Percentiles rank a stretch among this genome's conserved stretches.
Conservation (phyloP, 2,888 invertebrate genomes). For the Lepidonotus clava region DNA sequence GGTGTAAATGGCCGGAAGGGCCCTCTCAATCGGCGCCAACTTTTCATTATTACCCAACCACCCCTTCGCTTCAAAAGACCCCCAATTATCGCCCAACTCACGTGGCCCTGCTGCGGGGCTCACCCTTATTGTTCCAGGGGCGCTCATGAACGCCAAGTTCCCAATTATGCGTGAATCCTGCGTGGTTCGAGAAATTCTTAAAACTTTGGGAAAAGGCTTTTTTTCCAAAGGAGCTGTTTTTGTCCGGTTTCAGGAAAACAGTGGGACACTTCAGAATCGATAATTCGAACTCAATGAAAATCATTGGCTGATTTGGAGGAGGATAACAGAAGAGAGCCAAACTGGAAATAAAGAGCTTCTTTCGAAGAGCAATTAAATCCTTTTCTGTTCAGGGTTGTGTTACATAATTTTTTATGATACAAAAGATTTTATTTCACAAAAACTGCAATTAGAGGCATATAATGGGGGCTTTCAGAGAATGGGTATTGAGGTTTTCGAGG, state of each 20-base stretch:
- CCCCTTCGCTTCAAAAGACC: constrained; percentile 2
- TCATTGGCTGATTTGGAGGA: neutral
- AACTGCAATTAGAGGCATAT: neutral
- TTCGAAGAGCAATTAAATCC: neutral
- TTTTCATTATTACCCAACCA: constrained; percentile 45
- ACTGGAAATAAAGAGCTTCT: neutral
- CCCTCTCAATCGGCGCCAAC: constrained; percentile 47
- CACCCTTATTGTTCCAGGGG: constrained; percentile 50
- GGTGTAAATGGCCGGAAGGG: constrained; percentile 53
- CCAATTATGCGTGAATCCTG: constrained; percentile 42
- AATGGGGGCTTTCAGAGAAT: neutral
- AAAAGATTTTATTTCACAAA: no score
- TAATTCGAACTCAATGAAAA: constrained; percentile 17
- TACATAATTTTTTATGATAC: neutral
- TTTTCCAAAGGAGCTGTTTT: neutral
- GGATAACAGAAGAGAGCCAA: neutral
- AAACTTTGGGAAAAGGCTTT: neutral
- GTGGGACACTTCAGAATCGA: neutral
- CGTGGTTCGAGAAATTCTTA: constrained; percentile 12
- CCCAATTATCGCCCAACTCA: constrained; percentile 38
- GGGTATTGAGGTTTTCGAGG: neutral
- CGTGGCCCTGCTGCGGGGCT: constrained; percentile 23
- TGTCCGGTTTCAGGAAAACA: neutral
- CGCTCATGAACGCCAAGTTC: neutral
- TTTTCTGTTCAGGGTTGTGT: neutral